Evolutionary conservation across 2,113 vertebrate species (phyloP).

Genomic region (Anas platyrhynchos): DNA sequence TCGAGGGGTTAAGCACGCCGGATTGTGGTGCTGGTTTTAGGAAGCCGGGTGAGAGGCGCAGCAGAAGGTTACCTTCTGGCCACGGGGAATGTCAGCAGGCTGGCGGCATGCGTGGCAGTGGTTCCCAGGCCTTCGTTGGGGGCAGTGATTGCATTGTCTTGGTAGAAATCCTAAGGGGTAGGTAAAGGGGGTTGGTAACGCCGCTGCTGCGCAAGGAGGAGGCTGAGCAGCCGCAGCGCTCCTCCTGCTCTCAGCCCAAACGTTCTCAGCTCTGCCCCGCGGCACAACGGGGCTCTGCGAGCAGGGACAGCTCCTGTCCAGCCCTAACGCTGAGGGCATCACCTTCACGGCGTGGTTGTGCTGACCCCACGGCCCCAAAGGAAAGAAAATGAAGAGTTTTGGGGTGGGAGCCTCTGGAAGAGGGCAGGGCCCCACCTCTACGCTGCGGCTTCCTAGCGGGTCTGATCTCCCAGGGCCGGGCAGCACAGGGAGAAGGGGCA

Average conservation of each 20-base stretch:
- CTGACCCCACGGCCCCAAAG: neutral
- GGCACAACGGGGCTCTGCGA: neutral
- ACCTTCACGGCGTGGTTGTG: accelerated
- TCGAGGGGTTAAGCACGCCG: neutral
- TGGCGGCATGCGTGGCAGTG: neutral
- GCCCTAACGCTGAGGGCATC: neutral
- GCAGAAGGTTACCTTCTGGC: slow-evolving; percentile 28
- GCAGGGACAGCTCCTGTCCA: neutral
- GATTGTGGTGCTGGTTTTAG: neutral
- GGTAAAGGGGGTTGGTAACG: slow-evolving; percentile 26
- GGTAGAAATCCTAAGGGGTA: slow-evolving; percentile 26
- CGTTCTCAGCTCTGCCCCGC: neutral
- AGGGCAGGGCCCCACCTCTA: neutral
- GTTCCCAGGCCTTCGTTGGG: neutral
- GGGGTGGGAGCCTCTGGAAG: neutral
- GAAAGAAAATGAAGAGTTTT: neutral
- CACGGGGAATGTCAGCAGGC: slow-evolving; percentile 5
- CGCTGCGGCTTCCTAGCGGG: neutral
- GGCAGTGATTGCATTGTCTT: slow-evolving; percentile 35
- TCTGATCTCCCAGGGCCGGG: neutral
- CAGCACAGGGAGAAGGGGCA: neutral
- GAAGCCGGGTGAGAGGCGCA: neutral
- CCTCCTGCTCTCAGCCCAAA: neutral
- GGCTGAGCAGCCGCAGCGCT: neutral
- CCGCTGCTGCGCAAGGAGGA: neutral